Base-by-base conservation (phyloP, 2,797 vertebrate genomes). In the Gymnocypris eckloni region DNA sequence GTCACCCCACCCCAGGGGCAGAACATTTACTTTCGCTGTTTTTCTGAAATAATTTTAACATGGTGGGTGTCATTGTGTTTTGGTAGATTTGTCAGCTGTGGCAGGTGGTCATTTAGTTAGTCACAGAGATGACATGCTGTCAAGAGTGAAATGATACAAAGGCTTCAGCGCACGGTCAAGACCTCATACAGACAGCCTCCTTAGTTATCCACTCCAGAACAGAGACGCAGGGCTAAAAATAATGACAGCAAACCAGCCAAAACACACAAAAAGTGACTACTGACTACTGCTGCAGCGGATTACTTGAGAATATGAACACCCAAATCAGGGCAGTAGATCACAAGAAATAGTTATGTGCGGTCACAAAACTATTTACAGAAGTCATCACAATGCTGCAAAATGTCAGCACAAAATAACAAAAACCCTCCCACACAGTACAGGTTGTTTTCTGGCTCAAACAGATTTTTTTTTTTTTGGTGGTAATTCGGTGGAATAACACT, bases 131-230 rank as follows among this genome's bases (percentile, higher is more conserved):
- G 75, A 83, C 75, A 77, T 75, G 81, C 82, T 86, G 88, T 86
- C 76, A 86, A 75, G 75, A 81, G 79, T 85, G 83, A 86, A 88
- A 87, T 88, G 84, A 84, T 79, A 84, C 61, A 71, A 88, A 89
- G 81, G 80, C 87, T 86, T 75, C 81, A 20, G 66, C 69, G n/a
- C n/a, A 45, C 54, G 81, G 83, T 87, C 86, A 87, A 83, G 78
- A n/a, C 84, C 67, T 64, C 6, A 3, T 13, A 79, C n/a, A 59
- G 84, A 73, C 84, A 37, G 61, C 72, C 67, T 85, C 52, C 67
- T 84, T 82, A 78, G 83, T 83, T 86, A 83, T 73, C 83, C 59
- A 54, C 80, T 76, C 18, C 67, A 82, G 67, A 83, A 82, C 83
- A 84, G 43, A 85, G 37, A 69, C 4, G 20, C 18, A 12, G 25